Conservation (phyloP, 2,888 invertebrate species). For the Neoitamus cyanurus region DNA sequence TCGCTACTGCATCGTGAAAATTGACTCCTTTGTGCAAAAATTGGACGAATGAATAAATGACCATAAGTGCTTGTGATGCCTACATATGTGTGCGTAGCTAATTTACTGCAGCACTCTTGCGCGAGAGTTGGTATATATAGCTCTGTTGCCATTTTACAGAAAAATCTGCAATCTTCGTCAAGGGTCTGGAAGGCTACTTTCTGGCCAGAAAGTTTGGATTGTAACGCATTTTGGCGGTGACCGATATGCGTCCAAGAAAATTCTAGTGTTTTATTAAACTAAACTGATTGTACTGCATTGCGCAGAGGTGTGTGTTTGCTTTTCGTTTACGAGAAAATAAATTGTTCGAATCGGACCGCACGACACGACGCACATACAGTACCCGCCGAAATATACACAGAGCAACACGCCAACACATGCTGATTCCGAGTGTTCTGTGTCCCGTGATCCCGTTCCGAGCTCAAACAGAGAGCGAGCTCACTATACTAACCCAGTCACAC, state of each 20-base stretch:
- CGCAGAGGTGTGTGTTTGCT: not conserved
- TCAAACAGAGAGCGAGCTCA: no score
- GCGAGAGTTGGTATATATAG: not conserved
- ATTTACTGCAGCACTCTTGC: not conserved
- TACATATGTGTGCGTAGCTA: not conserved
- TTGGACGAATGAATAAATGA: conserved; percentile 9
- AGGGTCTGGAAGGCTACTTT: not conserved
- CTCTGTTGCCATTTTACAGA: not conserved
- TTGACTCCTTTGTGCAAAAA: conserved; percentile 15
- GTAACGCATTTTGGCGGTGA: not conserved
- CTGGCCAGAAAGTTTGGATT: not conserved
- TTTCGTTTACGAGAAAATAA: not conserved
- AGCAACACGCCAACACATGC: not conserved
- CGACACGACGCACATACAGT: not conserved
- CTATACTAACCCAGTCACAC: no score
- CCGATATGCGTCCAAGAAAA: not conserved
- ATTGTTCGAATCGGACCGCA: not conserved
- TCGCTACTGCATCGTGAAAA: not conserved
- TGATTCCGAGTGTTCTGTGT: no score
- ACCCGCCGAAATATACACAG: not conserved
- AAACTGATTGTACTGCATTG: not conserved
- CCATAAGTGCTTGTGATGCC: not conserved
- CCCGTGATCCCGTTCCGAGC: no score
- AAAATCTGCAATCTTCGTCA: not conserved
- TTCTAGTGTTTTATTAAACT: not conserved